Percentiles rank a stretch among this genome's conserved stretches.
Evolutionary conservation across 2,797 vertebrate genomes (phyloP).

Genomic region (Hephaestus fuliginosus): DNA sequence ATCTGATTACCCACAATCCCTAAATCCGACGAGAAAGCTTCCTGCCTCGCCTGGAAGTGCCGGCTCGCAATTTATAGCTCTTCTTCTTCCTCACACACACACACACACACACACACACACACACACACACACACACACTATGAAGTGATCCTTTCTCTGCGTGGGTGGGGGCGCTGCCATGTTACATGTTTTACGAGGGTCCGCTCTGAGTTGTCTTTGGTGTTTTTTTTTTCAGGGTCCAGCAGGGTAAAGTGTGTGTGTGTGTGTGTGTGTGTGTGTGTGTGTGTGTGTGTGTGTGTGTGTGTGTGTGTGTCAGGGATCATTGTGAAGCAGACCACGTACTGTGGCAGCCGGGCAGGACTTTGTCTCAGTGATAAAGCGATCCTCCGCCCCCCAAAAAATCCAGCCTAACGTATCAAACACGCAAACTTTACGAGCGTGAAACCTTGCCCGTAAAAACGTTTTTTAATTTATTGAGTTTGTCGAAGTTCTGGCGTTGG

Average conservation of each 20-base stretch:
- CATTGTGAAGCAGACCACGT: constrained; percentile 54
- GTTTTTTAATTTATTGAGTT: background rate
- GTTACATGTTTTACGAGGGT: constrained; percentile 62
- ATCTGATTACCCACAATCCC: constrained; percentile 78
- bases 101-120: constrained; percentile 13
- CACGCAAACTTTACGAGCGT: constrained; percentile 3
- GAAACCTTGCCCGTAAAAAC: background rate
- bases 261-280: constrained; percentile 43
- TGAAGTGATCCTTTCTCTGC: constrained; percentile 28
- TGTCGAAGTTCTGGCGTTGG: background rate
- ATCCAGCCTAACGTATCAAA: constrained; percentile 15
- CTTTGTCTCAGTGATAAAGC: background rate
- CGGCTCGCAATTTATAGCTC: constrained; percentile 73
- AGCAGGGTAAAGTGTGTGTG: constrained; percentile 17
- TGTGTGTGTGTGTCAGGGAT: constrained; percentile 31
- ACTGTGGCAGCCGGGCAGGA: constrained; percentile 46
- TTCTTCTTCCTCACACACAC: constrained; percentile 35
- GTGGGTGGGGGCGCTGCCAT: constrained; percentile 33
- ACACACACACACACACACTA: constrained; percentile 12
- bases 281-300: constrained; percentile 17
- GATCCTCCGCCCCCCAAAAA: constrained; percentile 1
- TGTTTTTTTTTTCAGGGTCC: constrained; percentile 15
- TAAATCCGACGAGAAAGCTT: constrained; percentile 64
- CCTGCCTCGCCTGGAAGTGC: constrained; percentile 68
- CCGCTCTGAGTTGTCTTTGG: constrained; percentile 24